These are phyloP conservation scores for Drosophila siamana DNA, from an alignment of 2,888 invertebrate genomes.

Conservation along the genomic window DNA sequence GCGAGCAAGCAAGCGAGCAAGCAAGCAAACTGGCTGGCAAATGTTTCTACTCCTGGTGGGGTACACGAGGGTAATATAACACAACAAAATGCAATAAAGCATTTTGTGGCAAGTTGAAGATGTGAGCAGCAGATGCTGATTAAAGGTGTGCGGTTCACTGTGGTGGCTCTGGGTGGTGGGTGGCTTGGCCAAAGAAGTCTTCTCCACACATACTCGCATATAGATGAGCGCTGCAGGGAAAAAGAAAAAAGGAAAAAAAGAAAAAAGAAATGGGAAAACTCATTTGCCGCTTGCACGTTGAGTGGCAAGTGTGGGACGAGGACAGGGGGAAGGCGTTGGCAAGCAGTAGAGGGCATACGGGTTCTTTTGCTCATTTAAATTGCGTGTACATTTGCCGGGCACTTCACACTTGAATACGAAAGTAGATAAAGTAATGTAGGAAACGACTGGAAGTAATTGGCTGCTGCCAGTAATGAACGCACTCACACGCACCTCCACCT, in stretches of 20 bases:
- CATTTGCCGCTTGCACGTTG: constrained; percentile 66
- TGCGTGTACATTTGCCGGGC: constrained; percentile 77
- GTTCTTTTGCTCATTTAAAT: constrained; percentile 72
- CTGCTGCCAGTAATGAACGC: constrained; percentile 65
- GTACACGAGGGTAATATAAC: constrained; percentile 78
- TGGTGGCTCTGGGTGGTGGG: background rate
- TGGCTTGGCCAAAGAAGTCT: background rate
- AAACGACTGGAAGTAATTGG: constrained; percentile 73
- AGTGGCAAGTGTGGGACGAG: constrained; percentile 41
- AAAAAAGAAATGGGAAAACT: constrained; percentile 67
- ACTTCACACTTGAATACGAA: constrained; percentile 81
- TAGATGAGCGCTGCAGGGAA: constrained; percentile 43
- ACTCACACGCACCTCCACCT: constrained; percentile 8
- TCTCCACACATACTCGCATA: constrained; percentile 38
- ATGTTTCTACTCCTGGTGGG: constrained; percentile 52
- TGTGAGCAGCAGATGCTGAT: constrained; percentile 82
- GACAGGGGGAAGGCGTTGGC: background rate
- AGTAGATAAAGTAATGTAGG: constrained; percentile 77
- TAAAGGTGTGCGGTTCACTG: constrained; percentile 76
- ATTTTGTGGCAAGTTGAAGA: constrained; percentile 83
- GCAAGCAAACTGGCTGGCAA: constrained; percentile 52
- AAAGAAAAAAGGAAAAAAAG: background rate
- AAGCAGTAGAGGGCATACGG: background rate
- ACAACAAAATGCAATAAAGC: constrained; percentile 83
- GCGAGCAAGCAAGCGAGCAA: constrained; percentile 42